Conservation (phyloP, 2,888 invertebrate species). For the Rhagonycha fulva region DNA sequence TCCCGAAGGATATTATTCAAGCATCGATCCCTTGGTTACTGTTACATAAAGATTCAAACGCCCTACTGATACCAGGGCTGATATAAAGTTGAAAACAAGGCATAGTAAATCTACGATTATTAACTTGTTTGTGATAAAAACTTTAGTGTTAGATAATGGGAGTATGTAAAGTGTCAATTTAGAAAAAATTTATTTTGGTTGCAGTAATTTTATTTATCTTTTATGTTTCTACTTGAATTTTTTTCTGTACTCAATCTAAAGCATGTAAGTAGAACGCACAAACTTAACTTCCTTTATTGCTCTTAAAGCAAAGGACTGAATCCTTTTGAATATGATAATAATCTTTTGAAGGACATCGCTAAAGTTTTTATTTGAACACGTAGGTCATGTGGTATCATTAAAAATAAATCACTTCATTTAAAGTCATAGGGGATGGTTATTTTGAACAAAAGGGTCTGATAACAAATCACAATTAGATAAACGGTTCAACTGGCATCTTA, state of each 20-base stretch:
- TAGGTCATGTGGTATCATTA: too few relatives aligned
- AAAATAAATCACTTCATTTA: too few relatives aligned
- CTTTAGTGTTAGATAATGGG: background rate
- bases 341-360: too few relatives aligned
- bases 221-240: background rate
- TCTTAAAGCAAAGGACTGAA: too few relatives aligned
- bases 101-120: constrained; percentile 25
- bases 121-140: constrained; percentile 17
- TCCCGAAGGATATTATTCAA: constrained; percentile 25
- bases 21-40: constrained; percentile 23
- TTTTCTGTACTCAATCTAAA: background rate
- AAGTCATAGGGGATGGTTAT: too few relatives aligned
- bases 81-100: constrained; percentile 16
- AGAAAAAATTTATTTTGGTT: background rate
- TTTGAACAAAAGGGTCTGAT: too few relatives aligned
- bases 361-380: too few relatives aligned
- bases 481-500: too few relatives aligned
- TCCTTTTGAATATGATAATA: too few relatives aligned
- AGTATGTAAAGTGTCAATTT: background rate
- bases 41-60: constrained; percentile 23
- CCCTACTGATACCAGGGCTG: constrained; percentile 14
- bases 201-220: background rate
- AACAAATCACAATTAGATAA: too few relatives aligned
- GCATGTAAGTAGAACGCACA: too few relatives aligned
- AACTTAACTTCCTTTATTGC: too few relatives aligned